These are phyloP conservation scores for Macaca nemestrina DNA, from an alignment of 2,113 vertebrate genomes.

Conservation along the genomic window DNA sequence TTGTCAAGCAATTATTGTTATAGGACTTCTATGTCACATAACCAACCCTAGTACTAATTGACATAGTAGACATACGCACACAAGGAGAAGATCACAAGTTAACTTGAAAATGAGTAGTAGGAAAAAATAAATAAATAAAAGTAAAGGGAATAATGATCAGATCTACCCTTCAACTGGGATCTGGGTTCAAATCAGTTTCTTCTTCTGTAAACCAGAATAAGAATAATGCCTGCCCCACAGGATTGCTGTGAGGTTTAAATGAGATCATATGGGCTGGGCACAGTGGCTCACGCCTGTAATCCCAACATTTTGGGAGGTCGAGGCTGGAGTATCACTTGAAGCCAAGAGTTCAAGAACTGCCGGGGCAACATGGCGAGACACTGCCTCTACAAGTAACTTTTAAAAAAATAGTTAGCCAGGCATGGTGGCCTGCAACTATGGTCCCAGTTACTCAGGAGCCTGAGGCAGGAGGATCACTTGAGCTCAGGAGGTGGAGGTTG, in stretches of 20 bases:
- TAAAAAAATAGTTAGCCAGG: not conserved
- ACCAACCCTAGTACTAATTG: not conserved
- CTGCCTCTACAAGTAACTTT: not conserved
- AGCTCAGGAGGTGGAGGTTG: not conserved
- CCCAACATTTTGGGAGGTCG: not conserved
- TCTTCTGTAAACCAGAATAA: not conserved
- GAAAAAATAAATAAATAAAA: not conserved
- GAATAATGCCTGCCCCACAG: no score
- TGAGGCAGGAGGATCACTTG: not conserved
- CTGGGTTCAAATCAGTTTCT: not conserved
- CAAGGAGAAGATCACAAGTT: no score
- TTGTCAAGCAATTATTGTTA: not conserved
- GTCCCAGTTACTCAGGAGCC: no score
- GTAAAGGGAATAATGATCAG: not conserved
- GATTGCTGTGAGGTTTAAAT: no score
- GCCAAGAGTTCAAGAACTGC: not conserved
- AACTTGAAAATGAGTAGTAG: not conserved
- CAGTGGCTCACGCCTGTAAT: not conserved
- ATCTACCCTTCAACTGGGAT: not conserved
- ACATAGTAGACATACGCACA: not conserved
- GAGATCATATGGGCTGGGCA: not conserved
- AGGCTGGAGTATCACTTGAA: not conserved
- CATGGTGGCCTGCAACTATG: not conserved
- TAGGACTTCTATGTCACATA: not conserved
- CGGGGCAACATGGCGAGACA: not conserved